phyloP scores from a whole-genome alignment of 2,113 vertebrate species.

The Callocephalon fimbriatum region DNA sequence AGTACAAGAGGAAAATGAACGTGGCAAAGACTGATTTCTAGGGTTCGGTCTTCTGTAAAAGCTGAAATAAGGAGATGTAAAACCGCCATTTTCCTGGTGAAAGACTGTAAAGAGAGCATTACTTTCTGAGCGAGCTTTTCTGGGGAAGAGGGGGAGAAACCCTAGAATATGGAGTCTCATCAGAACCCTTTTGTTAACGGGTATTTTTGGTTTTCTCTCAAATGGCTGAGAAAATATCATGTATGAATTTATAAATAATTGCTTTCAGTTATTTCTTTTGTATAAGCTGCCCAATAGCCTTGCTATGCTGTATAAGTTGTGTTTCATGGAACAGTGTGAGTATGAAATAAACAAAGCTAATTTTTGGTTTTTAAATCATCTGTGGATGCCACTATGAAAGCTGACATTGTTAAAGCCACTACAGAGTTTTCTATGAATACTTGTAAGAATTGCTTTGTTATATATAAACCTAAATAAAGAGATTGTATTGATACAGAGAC shows the following conservation, averaged over 20 bases:
- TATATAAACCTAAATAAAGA: slow-evolving; percentile 85
- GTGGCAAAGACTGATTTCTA: slow-evolving; percentile 59
- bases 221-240: slow-evolving; percentile 73
- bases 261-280: slow-evolving; percentile 81
- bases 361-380: slow-evolving; percentile 78
- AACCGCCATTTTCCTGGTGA: slow-evolving; percentile 65
- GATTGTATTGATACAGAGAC: slow-evolving; percentile 82
- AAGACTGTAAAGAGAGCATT: slow-evolving; percentile 64
- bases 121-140: slow-evolving; percentile 73
- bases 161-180: slow-evolving; percentile 68
- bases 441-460: slow-evolving; percentile 89
- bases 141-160: slow-evolving; percentile 59
- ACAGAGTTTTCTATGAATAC: slow-evolving; percentile 91
- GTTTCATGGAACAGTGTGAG: slow-evolving; percentile 81
- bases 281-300: slow-evolving; percentile 79
- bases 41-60: slow-evolving; percentile 56
- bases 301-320: slow-evolving; percentile 83
- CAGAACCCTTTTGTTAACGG: slow-evolving; percentile 78
- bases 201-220: slow-evolving; percentile 79
- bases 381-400: slow-evolving; percentile 85
- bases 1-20: slow-evolving; percentile 55
- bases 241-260: slow-evolving; percentile 81
- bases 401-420: slow-evolving; percentile 85
- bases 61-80: slow-evolving; percentile 62
- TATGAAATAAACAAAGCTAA: slow-evolving; percentile 77